A percentile compares a stretch with the other conserved stretches of the same genome.
Conservation (phyloP, 2,888 invertebrate genomes). For the Andrena flavipes region DNA sequence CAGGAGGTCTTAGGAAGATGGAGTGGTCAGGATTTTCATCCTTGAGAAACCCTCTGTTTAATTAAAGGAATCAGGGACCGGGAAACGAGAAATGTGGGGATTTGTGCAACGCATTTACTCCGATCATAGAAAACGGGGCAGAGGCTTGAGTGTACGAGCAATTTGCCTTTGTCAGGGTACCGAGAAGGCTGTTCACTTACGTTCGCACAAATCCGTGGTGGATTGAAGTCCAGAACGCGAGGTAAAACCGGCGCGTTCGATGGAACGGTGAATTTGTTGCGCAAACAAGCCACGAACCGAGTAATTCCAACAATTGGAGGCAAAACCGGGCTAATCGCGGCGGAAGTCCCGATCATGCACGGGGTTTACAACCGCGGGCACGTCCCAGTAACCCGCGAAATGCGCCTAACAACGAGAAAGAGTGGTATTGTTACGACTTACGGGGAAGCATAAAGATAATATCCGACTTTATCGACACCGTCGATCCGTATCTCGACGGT, state of each 20-base stretch:
- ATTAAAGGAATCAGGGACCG: background rate
- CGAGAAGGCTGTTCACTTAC: background rate
- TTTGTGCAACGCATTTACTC: background rate
- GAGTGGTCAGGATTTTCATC: background rate
- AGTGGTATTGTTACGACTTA: constrained; percentile 64
- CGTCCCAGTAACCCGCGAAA: constrained; percentile 67
- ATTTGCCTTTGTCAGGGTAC: background rate
- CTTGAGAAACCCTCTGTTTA: background rate
- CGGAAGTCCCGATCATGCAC: constrained; percentile 53
- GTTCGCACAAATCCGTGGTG: background rate
- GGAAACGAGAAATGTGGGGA: background rate
- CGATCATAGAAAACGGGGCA: background rate
- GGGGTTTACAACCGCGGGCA: constrained; percentile 40
- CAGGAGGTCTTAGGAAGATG: background rate
- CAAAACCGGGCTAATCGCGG: constrained; percentile 41
- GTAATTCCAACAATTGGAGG: constrained; percentile 46
- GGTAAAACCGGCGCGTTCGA: background rate
- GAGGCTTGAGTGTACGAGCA: constrained; percentile 1
- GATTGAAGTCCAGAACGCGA: background rate
- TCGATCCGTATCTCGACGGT: constrained; percentile 62
- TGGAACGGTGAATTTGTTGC: constrained; percentile 39
- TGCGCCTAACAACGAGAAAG: constrained; percentile 49
- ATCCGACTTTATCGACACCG: constrained; percentile 59
- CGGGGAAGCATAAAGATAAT: constrained; percentile 67
- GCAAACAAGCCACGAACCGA: constrained; percentile 60